phyloP scores from a whole-genome alignment of 2,888 invertebrate genomes.

The Caenorhabditis afra region DNA sequence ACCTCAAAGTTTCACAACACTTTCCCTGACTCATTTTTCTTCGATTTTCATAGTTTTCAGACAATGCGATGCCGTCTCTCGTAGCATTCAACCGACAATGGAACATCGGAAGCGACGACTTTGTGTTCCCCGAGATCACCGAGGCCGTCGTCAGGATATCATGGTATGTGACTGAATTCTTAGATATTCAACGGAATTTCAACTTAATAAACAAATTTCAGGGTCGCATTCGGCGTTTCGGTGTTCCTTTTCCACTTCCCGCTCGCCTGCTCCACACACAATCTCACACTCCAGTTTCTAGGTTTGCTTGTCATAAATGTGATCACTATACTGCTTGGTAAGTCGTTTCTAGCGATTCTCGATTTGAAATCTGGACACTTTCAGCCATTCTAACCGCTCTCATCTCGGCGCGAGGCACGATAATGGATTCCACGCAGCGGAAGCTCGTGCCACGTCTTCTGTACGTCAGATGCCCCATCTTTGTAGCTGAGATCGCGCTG shows the following conservation, averaged over 20 bases:
- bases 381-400: constrained; percentile 72
- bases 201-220: constrained; percentile 13
- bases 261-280: constrained; percentile 66
- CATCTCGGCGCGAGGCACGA: constrained; percentile 85
- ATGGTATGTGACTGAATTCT: too few relatives aligned
- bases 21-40: background rate
- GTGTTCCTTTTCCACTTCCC: constrained; percentile 76
- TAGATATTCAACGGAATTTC: too few relatives aligned
- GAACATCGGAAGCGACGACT: constrained; percentile 93
- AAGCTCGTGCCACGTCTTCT: constrained; percentile 82
- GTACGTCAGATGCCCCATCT: constrained; percentile 86
- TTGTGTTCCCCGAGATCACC: constrained; percentile 87
- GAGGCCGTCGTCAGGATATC: constrained; percentile 82
- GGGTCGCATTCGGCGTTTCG: constrained; percentile 60
- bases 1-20: too few relatives aligned
- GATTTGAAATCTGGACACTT: constrained; percentile 7
- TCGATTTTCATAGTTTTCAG: constrained; percentile 28
- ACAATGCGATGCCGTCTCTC: constrained; percentile 88
- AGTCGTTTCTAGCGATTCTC: too few relatives aligned
- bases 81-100: constrained; percentile 91
- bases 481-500: constrained; percentile 88
- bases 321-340: constrained; percentile 57
- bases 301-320: constrained; percentile 80
- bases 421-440: constrained; percentile 87
- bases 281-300: constrained; percentile 55